These are phyloP conservation scores for Serilophus lunatus DNA, from an alignment of 2,113 vertebrate genomes.

Conservation along the genomic window DNA sequence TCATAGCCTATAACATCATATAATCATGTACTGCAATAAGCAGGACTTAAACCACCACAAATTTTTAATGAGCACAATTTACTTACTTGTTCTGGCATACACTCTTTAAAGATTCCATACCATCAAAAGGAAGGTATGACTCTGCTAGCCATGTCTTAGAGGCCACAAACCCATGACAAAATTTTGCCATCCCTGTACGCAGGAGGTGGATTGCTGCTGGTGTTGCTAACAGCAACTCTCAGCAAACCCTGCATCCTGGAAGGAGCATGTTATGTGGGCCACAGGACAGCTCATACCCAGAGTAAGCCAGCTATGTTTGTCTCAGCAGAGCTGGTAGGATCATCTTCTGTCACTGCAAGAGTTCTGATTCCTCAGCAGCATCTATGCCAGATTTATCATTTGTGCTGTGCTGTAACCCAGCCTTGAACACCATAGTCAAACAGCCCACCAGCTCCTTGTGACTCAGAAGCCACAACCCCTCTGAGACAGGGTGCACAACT, in stretches of 20 bases:
- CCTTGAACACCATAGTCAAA: background rate
- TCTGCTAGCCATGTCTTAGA: background rate
- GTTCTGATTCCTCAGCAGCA: slow-evolving; percentile 5
- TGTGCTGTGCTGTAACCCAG: background rate
- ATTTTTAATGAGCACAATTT: background rate
- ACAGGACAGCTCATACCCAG: background rate
- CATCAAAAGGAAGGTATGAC: background rate
- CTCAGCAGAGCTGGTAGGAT: background rate
- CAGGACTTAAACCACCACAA: background rate
- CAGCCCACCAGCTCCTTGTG: background rate
- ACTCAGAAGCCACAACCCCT: background rate
- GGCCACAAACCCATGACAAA: background rate
- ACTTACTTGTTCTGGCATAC: background rate
- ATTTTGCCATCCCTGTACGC: rapidly evolving
- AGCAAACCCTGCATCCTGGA: background rate
- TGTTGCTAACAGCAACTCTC: background rate
- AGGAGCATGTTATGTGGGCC: rapidly evolving
- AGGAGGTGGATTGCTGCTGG: rapidly evolving
- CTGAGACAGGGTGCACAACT: background rate
- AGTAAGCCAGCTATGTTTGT: rapidly evolving
- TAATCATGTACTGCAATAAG: background rate
- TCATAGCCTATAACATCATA: too few relatives aligned
- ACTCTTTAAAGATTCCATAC: background rate
- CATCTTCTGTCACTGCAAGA: background rate
- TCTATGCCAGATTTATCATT: background rate